phyloP scores from a whole-genome alignment of 2,888 invertebrate genomes.

The Phaedon cochleariae region DNA sequence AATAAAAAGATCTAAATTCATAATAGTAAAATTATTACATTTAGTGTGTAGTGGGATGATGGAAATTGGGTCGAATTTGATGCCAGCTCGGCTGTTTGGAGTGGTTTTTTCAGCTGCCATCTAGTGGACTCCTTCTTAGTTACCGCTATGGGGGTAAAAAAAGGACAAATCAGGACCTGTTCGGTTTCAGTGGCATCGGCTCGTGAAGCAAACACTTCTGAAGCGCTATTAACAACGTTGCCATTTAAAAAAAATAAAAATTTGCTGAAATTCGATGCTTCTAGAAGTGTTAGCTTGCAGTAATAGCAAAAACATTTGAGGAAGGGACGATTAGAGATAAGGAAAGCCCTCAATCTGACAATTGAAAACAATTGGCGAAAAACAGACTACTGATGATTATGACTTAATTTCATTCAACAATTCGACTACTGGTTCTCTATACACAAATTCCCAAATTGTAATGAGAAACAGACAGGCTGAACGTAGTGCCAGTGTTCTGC shows the following conservation, averaged over 20 bases:
- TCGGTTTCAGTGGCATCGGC: constrained; percentile 52
- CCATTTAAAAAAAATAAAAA: background rate
- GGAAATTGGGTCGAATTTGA: constrained; percentile 43
- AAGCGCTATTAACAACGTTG: too few relatives aligned
- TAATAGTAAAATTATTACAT: constrained; percentile 52
- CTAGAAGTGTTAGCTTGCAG: constrained; percentile 52
- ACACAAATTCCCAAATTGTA: too few relatives aligned
- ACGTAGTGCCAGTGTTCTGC: too few relatives aligned
- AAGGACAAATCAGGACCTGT: constrained; percentile 52
- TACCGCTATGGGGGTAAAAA: constrained; percentile 55
- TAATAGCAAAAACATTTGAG: constrained; percentile 37
- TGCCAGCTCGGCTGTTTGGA: constrained; percentile 49
- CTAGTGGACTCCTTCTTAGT: constrained; percentile 54
- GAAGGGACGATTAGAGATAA: constrained; percentile 56
- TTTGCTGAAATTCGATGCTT: constrained; percentile 22
- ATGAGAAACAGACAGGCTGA: too few relatives aligned
- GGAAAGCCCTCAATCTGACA: constrained; percentile 61
- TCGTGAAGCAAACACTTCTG: constrained; percentile 46
- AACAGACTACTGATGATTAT: constrained; percentile 17
- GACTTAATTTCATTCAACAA: too few relatives aligned
- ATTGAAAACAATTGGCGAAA: constrained; percentile 27
- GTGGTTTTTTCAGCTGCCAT: constrained; percentile 49
- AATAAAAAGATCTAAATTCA: constrained; percentile 51
- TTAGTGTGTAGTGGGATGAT: constrained; percentile 53
- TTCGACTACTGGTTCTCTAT: too few relatives aligned